Base-by-base conservation (phyloP, 1,140 invertebrate genomes). In the Acromyrmex charruanus region DNA sequence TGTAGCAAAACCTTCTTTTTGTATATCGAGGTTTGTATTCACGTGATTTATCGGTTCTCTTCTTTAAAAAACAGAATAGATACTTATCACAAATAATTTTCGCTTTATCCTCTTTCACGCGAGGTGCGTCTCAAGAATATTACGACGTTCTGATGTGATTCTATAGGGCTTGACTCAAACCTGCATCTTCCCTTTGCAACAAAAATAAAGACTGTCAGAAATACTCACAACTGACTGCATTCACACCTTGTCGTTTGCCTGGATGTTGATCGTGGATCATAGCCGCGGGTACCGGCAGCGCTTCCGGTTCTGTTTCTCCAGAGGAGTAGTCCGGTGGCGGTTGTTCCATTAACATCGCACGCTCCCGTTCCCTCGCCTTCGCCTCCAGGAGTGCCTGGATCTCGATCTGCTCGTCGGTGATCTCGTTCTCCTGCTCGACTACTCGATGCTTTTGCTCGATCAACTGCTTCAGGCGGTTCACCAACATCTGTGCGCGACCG, bases 201-300 rank as follows among this genome's bases (percentile, higher is more conserved):
- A 21, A 39, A 9, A 75, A n/a, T 10, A 9, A 39, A 16, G 3
- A n/a, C 14, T 4, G 49, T 5, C 1, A 6, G 6, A 7, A 7
- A 44, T 88, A 94, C 95, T 95, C 75, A 95, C 95, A 95, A 81
- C 91, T 95, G 1, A 89, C 59, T 6, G 51, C 25, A 7, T 92
- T 94, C 39, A 2, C 3, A 25, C 55, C 39, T 16, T 84, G 55
- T 71, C 95, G 93, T 75, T 95, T 95, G 3, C 90, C 92, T 7
- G 91, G 68, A 39, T 91, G 93, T 49, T 91, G 39, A 28, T 88
- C 92, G 53, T 93, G 91, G 3, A 94, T 89, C 2, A 93, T 82
- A 0, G 93, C 90, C 53, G 91, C 93, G 14, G 94, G 94, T 6
- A 92, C 85, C 1, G 94, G 93, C 77, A 92, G 92, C 35, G 72